phyloP scores from a whole-genome alignment of 2,888 invertebrate species.

The Drosophila rubida region DNA sequence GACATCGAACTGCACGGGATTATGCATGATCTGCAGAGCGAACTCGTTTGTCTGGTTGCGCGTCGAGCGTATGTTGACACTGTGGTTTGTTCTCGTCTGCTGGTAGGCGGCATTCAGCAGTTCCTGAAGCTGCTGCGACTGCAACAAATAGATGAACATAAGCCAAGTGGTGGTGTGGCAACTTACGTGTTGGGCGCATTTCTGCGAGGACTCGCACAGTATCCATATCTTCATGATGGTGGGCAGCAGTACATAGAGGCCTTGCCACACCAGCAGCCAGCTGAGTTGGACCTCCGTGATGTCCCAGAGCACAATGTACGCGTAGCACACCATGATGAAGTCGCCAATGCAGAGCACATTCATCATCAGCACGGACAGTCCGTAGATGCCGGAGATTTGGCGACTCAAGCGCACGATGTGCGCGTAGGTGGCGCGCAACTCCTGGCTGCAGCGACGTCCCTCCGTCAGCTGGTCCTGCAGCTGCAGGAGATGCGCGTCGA shows the following conservation, averaged over 20 bases:
- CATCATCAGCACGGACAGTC: slow-evolving; percentile 60
- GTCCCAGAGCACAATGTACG: slow-evolving; percentile 43
- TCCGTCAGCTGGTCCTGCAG: slow-evolving; percentile 27
- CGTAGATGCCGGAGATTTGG: slow-evolving; percentile 52
- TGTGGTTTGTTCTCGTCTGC: neutral
- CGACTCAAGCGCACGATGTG: slow-evolving; percentile 50
- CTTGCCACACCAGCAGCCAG: slow-evolving; percentile 28
- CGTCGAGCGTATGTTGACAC: neutral
- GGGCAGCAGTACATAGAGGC: slow-evolving; percentile 40
- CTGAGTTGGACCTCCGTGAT: neutral
- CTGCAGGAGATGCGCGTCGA: slow-evolving; percentile 52
- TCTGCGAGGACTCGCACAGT: slow-evolving; percentile 56
- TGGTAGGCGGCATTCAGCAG: slow-evolving; percentile 31
- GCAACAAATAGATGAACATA: neutral
- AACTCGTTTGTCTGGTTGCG: slow-evolving; percentile 55
- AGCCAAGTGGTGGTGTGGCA: neutral
- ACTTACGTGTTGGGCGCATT: slow-evolving; percentile 55
- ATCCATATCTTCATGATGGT: slow-evolving; percentile 55
- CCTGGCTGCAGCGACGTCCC: neutral
- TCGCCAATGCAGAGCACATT: slow-evolving; percentile 68
- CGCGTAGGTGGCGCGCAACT: slow-evolving; percentile 46
- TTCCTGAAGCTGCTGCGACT: slow-evolving; percentile 49
- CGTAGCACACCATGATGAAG: slow-evolving; percentile 55
- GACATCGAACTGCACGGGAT: slow-evolving; percentile 61
- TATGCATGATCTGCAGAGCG: slow-evolving; percentile 69